Conservation (phyloP, 1,140 invertebrate genomes). For the Anastatus disparis region DNA sequence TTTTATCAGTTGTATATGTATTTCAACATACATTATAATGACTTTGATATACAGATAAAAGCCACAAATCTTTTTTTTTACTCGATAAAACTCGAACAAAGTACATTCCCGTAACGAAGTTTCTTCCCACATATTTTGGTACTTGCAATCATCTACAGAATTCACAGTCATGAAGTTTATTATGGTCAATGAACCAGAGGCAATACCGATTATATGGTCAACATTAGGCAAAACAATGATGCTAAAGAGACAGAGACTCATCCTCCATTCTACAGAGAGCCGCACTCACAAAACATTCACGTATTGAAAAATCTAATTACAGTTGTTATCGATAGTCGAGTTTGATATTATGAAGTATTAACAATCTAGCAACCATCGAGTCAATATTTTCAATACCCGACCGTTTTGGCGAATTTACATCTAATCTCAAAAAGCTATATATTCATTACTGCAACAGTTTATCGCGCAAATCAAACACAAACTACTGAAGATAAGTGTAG, state of each 20-base stretch:
- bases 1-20: conserved; percentile 36
- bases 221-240: conserved; percentile 35
- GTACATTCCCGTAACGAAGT: conserved; percentile 25
- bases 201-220: conserved; percentile 34
- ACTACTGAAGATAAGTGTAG: conserved; percentile 21
- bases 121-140: conserved; percentile 22
- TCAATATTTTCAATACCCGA: conserved; percentile 10
- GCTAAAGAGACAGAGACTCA: conserved; percentile 29
- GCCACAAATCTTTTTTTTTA: conserved; percentile 34
- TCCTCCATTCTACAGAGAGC: conserved; percentile 27
- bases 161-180: conserved; percentile 33
- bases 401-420: not conserved
- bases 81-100: conserved; percentile 43
- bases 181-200: conserved; percentile 19
- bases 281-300: conserved; percentile 6
- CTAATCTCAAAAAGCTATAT: conserved; percentile 27
- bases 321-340: not conserved
- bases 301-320: conserved; percentile 24
- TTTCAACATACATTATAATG: conserved; percentile 40
- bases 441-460: not conserved
- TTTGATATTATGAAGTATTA: conserved; percentile 21
- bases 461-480: not conserved
- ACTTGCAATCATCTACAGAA: conserved; percentile 23
- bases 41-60: conserved; percentile 37
- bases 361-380: conserved; percentile 13